phyloP scores from a whole-genome alignment of 2,797 vertebrate genomes.

The Paedocypris micromegethes region DNA sequence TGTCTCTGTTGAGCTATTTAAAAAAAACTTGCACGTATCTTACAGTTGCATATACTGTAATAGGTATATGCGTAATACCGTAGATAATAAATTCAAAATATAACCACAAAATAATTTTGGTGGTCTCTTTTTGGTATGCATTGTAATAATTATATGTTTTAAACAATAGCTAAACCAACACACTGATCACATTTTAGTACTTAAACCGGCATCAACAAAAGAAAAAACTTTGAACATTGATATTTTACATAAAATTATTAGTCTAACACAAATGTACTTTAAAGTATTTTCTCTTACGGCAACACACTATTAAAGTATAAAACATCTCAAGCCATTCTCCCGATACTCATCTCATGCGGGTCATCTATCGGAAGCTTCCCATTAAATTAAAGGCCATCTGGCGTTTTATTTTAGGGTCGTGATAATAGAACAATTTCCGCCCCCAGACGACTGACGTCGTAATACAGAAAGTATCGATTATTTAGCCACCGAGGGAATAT shows the following conservation, averaged over 20 bases:
- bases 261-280: too few relatives aligned
- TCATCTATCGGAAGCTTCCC: constrained; percentile 16
- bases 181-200: too few relatives aligned
- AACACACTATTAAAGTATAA: background rate
- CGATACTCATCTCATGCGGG: constrained; percentile 20
- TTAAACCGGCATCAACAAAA: too few relatives aligned
- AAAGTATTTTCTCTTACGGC: background rate
- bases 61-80: too few relatives aligned
- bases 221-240: too few relatives aligned
- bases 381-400: constrained; percentile 47
- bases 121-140: background rate
- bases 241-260: too few relatives aligned
- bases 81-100: background rate
- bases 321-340: constrained; percentile 8
- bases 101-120: background rate
- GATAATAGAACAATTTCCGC: constrained; percentile 37
- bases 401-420: constrained; percentile 34
- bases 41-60: too few relatives aligned
- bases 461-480: constrained; percentile 6
- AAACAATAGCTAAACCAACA: too few relatives aligned
- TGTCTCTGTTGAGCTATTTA: constrained; percentile 12
- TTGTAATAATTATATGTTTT: background rate
- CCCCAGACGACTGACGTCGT: constrained; percentile 33
- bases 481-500: constrained; percentile 10
- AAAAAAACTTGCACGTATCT: too few relatives aligned